A percentile compares a stretch with the other conserved stretches of the same genome.
Conservation (phyloP, 2,113 vertebrate species). For the Todiramphus chloris region DNA sequence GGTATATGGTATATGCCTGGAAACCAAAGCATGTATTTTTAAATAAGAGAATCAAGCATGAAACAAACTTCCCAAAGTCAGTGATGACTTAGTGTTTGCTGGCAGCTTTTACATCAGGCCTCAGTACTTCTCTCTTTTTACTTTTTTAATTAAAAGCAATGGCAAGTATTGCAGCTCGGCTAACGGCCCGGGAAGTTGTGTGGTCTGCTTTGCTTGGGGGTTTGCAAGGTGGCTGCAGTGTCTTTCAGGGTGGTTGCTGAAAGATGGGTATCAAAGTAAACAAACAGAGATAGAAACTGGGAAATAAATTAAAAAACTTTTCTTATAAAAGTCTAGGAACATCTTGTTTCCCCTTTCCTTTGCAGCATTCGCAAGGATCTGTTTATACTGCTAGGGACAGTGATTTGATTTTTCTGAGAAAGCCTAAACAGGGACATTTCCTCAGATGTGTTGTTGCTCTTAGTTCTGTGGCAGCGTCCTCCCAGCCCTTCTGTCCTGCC, state of each 20-base stretch:
- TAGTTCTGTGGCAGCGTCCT: background rate
- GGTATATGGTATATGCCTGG: accelerated
- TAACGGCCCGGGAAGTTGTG: background rate
- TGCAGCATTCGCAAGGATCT: background rate
- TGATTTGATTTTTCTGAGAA: background rate
- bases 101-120: background rate
- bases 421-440: background rate
- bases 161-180: background rate
- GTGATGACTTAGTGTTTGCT: background rate
- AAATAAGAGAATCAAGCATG: background rate
- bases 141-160: background rate
- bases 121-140: background rate
- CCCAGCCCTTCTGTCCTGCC: background rate
- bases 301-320: background rate
- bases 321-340: background rate
- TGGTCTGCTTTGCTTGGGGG: background rate
- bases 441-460: background rate
- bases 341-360: background rate
- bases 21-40: background rate
- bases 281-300: background rate
- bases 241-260: background rate
- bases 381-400: background rate
- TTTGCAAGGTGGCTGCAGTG: background rate
- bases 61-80: background rate
- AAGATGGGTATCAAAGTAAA: background rate